phyloP scores from a whole-genome alignment of 2,797 vertebrate species.

The Acridotheres tristis region DNA sequence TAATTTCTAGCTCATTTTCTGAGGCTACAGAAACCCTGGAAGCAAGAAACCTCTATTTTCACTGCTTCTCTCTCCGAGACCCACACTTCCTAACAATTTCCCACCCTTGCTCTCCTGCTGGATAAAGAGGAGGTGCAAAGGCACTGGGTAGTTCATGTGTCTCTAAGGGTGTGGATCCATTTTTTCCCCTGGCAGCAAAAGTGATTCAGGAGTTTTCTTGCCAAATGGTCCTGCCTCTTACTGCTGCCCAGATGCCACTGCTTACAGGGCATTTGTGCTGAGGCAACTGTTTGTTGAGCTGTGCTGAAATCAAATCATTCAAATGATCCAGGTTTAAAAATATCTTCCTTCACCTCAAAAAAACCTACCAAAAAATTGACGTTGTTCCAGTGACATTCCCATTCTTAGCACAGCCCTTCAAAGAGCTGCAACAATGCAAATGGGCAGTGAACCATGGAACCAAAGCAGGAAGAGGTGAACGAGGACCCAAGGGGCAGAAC shows the following conservation, averaged over 20 bases:
- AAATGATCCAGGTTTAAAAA: constrained; percentile 26
- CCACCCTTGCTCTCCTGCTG: not conserved
- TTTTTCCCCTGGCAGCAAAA: not conserved
- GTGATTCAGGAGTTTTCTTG: constrained; percentile 5
- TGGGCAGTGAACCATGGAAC: not conserved
- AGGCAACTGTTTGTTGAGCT: constrained; percentile 2
- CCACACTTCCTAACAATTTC: not conserved
- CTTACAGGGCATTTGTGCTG: not conserved
- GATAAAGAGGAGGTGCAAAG: not conserved
- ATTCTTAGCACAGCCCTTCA: not conserved
- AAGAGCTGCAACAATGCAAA: not conserved
- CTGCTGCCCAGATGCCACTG: constrained; percentile 17
- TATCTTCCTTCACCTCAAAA: constrained; percentile 18
- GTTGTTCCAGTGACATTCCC: not conserved
- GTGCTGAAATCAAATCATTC: not conserved
- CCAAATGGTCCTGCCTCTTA: constrained; percentile 8
- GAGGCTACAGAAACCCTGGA: not conserved
- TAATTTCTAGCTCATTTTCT: constrained; percentile 12
- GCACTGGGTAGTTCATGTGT: not conserved
- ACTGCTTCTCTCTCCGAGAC: not conserved
- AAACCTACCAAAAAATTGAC: not conserved
- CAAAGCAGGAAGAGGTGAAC: not conserved
- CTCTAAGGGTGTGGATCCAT: not conserved
- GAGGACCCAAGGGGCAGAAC: not conserved
- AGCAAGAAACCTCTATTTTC: not conserved